Percentiles rank a stretch among this genome's conserved stretches.
Conservation (phyloP, 2,797 vertebrate genomes). For the Dermochelys coriacea region DNA sequence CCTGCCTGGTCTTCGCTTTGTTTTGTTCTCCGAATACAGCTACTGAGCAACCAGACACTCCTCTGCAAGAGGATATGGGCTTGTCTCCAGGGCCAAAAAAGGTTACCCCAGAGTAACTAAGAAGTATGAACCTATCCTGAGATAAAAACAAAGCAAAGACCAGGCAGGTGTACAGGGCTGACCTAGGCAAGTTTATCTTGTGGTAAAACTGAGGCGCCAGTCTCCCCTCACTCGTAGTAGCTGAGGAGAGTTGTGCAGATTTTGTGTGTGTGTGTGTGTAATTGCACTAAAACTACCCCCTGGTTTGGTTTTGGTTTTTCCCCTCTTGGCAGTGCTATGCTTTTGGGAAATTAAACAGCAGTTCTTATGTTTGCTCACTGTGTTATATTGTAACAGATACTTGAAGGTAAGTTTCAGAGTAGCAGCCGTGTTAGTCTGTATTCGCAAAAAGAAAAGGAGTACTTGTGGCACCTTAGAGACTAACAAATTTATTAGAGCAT, state of each 20-base stretch:
- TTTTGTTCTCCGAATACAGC: background rate
- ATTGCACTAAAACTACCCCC: slow-evolving; percentile 33
- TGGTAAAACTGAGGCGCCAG: background rate
- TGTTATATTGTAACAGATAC: slow-evolving; percentile 27
- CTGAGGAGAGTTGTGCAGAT: background rate
- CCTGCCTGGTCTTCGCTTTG: background rate
- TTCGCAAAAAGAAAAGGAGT: no score
- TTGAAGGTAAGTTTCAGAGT: slow-evolving; percentile 46
- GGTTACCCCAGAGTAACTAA: background rate
- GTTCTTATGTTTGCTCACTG: slow-evolving; percentile 56
- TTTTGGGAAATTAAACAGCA: slow-evolving; percentile 64
- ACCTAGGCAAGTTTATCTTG: background rate
- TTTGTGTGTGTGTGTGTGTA: slow-evolving; percentile 43
- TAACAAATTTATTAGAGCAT: no score
- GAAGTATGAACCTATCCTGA: background rate
- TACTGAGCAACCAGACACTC: background rate
- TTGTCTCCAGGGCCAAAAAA: background rate
- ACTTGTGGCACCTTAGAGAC: no score
- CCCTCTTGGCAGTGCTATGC: background rate
- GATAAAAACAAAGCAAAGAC: background rate
- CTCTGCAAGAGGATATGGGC: background rate
- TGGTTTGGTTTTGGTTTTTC: background rate
- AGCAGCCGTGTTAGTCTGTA: no score
- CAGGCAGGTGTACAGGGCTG: background rate
- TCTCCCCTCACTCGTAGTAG: background rate